These are phyloP conservation scores for Sebastes minor DNA, from an alignment of 2,797 vertebrate species.

Conservation along the genomic window DNA sequence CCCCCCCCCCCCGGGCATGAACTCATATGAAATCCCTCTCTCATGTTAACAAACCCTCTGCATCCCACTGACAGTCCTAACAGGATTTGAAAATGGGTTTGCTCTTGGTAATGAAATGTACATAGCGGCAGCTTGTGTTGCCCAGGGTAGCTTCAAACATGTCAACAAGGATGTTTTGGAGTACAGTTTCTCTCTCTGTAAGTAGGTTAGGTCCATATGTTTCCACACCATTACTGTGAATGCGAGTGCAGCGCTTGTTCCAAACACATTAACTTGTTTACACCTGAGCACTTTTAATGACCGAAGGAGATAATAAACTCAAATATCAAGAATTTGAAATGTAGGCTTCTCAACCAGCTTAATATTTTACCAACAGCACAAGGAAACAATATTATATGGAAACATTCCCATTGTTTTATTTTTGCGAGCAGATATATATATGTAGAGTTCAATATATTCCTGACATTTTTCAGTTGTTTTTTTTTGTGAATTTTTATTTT, in stretches of 20 bases:
- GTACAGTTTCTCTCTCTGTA: slow-evolving; percentile 60
- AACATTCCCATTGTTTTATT: background rate
- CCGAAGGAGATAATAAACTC: background rate
- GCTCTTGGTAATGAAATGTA: slow-evolving; percentile 67
- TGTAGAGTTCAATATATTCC: background rate
- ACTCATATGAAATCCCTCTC: slow-evolving; percentile 27
- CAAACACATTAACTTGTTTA: background rate
- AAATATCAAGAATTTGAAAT: background rate
- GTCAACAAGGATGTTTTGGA: slow-evolving; percentile 72
- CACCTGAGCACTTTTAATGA: background rate
- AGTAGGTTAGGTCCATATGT: slow-evolving; percentile 69
- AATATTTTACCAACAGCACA: background rate
- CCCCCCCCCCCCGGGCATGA: background rate
- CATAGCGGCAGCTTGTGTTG: slow-evolving; percentile 65
- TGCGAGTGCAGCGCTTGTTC: background rate
- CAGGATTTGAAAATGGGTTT: slow-evolving; percentile 61
- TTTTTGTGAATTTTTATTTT: background rate
- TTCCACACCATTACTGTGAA: slow-evolving; percentile 21
- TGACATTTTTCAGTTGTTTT: too few relatives aligned
- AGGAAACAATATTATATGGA: background rate
- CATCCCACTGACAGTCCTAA: slow-evolving; percentile 45
- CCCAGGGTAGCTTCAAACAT: slow-evolving; percentile 69
- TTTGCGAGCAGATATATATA: background rate
- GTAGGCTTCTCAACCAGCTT: too few relatives aligned
- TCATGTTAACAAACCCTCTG: slow-evolving; percentile 39